A percentile compares a stretch with the other conserved stretches of the same genome.
These are phyloP conservation scores for Leguminivora glycinivorella DNA, from an alignment of 1,140 invertebrate genomes.

Conservation along the genomic window DNA sequence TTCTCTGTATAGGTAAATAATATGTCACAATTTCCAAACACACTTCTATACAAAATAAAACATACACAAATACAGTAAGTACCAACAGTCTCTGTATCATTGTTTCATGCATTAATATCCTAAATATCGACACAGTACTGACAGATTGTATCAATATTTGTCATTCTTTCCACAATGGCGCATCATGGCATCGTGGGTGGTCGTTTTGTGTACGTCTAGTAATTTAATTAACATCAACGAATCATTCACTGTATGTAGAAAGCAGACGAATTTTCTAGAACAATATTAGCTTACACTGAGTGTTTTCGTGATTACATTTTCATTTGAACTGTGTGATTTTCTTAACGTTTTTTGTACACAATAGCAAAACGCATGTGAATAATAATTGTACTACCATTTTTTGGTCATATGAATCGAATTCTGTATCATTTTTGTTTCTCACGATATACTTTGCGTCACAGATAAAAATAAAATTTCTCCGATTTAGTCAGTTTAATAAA, in stretches of 20 bases:
- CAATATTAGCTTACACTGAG: conserved; percentile 24
- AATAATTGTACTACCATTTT: not conserved
- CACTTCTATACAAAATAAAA: not conserved
- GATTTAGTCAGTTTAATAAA: too few species aligned
- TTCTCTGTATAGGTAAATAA: too few species aligned
- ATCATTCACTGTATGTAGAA: conserved; percentile 45
- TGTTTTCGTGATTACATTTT: conserved; percentile 17
- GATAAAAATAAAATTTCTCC: not conserved
- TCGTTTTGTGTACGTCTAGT: conserved; percentile 45
- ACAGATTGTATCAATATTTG: conserved; percentile 59
- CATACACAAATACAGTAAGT: not conserved
- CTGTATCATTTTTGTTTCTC: not conserved
- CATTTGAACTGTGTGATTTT: conserved; percentile 14
- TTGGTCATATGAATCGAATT: too few species aligned
- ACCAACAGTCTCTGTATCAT: not conserved
- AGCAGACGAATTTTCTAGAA: conserved; percentile 28
- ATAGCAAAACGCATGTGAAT: not conserved
- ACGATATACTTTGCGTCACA: not conserved
- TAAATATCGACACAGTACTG: conserved; percentile 29
- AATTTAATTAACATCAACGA: conserved; percentile 59
- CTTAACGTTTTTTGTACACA: conserved; percentile 9
- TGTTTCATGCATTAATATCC: conserved; percentile 16
- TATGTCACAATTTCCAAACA: not conserved
- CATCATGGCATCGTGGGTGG: conserved; percentile 49
- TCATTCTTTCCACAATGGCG: conserved; percentile 56